phyloP scores from a whole-genome alignment of 2,888 invertebrate genomes.

The Cheilosia impressa region DNA sequence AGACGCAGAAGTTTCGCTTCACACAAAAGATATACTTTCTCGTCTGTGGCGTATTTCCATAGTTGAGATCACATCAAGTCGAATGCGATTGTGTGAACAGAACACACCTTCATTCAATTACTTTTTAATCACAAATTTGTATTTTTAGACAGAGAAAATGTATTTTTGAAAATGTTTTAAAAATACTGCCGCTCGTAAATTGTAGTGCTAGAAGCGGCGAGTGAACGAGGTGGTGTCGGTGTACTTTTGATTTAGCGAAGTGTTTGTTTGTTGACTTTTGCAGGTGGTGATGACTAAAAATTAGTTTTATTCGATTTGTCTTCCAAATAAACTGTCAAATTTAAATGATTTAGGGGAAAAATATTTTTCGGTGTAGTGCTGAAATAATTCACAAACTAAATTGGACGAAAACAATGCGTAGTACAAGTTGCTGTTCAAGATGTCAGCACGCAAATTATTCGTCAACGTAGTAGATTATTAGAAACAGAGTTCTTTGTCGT shows the following conservation, averaged over 20 bases:
- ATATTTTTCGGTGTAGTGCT: too few species aligned
- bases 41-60: neutral
- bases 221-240: neutral
- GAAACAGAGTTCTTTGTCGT: too few species aligned
- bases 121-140: slow-evolving; percentile 20
- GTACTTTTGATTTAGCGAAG: slow-evolving; percentile 3
- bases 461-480: too few species aligned
- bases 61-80: neutral
- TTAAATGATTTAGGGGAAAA: neutral
- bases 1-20: neutral
- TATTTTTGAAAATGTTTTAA: slow-evolving; percentile 33
- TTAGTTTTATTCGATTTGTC: neutral
- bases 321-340: neutral
- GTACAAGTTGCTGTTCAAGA: too few species aligned
- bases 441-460: too few species aligned
- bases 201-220: neutral
- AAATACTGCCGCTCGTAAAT: slow-evolving; percentile 17
- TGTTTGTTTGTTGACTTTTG: slow-evolving; percentile 2
- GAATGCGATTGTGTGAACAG: neutral
- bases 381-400: too few species aligned
- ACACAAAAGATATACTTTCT: neutral
- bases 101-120: slow-evolving; percentile 18
- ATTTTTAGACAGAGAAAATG: slow-evolving; percentile 19
- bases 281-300: neutral
- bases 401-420: too few species aligned